Conservation (phyloP, 1,140 invertebrate genomes). For the Oreohelix idahoensis region DNA sequence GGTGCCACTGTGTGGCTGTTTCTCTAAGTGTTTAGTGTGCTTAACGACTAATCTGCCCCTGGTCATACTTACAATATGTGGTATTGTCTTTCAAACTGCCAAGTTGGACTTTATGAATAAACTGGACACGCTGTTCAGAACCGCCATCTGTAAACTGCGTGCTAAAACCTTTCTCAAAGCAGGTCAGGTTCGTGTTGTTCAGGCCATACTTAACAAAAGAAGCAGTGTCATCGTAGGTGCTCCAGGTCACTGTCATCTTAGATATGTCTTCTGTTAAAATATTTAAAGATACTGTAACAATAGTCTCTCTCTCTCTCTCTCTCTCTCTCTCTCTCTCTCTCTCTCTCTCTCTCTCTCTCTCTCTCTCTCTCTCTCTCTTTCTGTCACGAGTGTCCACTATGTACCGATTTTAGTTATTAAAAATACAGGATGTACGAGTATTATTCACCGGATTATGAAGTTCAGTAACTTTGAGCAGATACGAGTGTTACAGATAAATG, state of each 20-base stretch:
- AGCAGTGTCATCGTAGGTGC: slow-evolving; percentile 18
- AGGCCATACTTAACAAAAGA: slow-evolving; percentile 22
- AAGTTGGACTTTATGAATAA: slow-evolving; percentile 29
- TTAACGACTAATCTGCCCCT: not conserved
- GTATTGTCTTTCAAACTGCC: slow-evolving; percentile 11
- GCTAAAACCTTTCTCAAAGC: not conserved
- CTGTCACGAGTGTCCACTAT: not conserved
- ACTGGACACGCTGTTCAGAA: slow-evolving; percentile 17
- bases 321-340: slow-evolving; percentile 29
- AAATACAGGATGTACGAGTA: no score
- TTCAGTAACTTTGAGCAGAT: no score
- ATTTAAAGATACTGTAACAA: not conserved
- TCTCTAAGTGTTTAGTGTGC: not conserved
- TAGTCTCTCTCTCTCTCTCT: no score
- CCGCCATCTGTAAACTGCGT: slow-evolving; percentile 28
- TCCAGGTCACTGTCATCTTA: slow-evolving; percentile 31
- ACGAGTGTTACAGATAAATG: no score
- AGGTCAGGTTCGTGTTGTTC: not conserved
- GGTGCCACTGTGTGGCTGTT: not conserved
- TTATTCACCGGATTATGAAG: no score
- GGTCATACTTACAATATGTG: slow-evolving; percentile 28
- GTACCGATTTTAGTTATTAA: no score
- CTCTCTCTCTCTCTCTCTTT: slow-evolving; percentile 13
- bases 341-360: slow-evolving; percentile 33
- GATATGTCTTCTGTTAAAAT: slow-evolving; percentile 17